These are phyloP conservation scores for Meleagris gallopavo DNA, from an alignment of 2,113 vertebrate genomes.

Conservation along the genomic window DNA sequence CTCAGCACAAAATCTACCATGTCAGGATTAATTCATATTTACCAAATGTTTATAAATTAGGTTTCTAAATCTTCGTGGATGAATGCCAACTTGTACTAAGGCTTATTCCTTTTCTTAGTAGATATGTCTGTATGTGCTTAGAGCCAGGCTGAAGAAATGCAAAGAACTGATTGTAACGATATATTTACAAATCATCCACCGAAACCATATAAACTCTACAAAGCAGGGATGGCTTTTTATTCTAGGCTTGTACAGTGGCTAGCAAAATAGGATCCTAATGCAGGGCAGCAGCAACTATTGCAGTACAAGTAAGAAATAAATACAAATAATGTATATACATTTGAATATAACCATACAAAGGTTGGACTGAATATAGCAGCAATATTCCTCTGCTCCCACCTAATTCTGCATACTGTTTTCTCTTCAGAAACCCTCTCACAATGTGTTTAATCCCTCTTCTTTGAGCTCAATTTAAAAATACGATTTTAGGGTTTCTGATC, in stretches of 20 bases:
- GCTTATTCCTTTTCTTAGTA: constrained; percentile 16
- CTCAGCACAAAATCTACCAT: constrained; percentile 63
- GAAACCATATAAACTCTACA: background rate
- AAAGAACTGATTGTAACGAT: constrained; percentile 9
- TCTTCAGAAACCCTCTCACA: background rate
- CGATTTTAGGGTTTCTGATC: background rate
- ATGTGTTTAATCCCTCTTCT: background rate
- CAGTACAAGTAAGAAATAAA: constrained; percentile 7
- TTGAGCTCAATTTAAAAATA: background rate
- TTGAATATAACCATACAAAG: background rate
- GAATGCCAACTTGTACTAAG: constrained; percentile 15
- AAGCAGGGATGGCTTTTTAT: background rate
- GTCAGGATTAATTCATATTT: constrained; percentile 71
- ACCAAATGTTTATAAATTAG: constrained; percentile 73
- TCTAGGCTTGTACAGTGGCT: background rate
- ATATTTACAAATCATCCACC: constrained; percentile 25
- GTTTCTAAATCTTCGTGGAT: constrained; percentile 58
- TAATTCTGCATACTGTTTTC: background rate
- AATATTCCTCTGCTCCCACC: background rate
- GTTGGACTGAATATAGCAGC: background rate
- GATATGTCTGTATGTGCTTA: constrained; percentile 2
- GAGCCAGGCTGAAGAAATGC: background rate
- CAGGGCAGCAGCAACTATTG: background rate
- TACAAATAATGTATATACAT: background rate
- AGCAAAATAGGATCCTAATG: background rate